Evolutionary conservation across 2,888 invertebrate genomes (phyloP).

Genomic region (Diplazon laetatorius): DNA sequence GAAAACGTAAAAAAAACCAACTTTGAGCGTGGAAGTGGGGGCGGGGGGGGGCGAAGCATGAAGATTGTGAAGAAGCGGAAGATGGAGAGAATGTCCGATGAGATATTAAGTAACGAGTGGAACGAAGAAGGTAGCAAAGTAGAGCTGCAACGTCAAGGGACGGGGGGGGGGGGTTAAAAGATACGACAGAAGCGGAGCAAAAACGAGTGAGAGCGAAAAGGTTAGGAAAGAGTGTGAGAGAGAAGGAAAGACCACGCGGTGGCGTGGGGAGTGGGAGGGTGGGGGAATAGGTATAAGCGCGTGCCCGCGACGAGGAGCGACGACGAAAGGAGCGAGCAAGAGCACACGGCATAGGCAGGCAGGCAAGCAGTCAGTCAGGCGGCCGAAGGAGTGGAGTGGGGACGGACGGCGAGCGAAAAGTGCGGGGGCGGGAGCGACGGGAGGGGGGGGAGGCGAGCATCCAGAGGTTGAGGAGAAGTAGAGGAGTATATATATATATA

Average conservation of each 20-base stretch:
- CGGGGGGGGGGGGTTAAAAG: background rate
- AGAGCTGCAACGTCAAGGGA: constrained; percentile 10
- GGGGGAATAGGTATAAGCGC: constrained; percentile 50
- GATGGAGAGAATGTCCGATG: constrained; percentile 23
- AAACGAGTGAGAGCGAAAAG: constrained; percentile 18
- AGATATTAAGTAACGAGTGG: constrained; percentile 21
- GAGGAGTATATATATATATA: no score
- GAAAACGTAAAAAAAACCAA: constrained; percentile 1
- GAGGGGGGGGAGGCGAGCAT: constrained; percentile 47
- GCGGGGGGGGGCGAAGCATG: background rate
- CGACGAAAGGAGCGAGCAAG: constrained; percentile 32
- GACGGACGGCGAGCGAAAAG: constrained; percentile 47
- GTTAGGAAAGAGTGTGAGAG: constrained; percentile 5
- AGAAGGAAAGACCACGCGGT: background rate
- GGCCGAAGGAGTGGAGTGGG: constrained; percentile 51
- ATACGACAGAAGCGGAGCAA: constrained; percentile 26
- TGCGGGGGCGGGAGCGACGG: constrained; percentile 49
- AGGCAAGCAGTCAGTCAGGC: constrained; percentile 49
- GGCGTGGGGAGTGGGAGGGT: no score
- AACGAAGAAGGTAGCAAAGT: constrained; percentile 19
- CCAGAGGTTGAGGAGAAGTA: constrained; percentile 50
- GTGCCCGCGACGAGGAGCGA: constrained; percentile 50
- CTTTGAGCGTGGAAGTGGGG: background rate
- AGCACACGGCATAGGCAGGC: constrained; percentile 16
- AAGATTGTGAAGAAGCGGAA: background rate